Evolutionary conservation across 2,113 vertebrate species (phyloP).

Genomic region (Otocyon megalotis): DNA sequence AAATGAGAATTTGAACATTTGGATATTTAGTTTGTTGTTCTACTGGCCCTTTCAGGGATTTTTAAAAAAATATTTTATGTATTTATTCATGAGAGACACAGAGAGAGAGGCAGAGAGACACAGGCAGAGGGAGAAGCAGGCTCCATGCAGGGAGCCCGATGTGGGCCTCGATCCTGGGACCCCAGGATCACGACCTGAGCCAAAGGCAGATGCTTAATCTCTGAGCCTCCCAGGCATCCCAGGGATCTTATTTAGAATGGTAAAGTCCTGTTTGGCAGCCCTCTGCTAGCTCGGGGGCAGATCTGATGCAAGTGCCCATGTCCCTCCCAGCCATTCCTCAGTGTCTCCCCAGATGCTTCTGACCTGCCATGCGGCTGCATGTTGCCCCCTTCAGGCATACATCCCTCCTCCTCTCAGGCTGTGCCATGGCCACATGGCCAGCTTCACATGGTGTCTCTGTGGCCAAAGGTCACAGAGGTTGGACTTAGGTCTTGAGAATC

Average conservation of each 20-base stretch:
- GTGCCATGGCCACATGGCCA: conserved; percentile 40
- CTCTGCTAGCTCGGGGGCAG: not conserved
- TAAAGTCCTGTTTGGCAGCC: not conserved
- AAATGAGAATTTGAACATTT: not conserved
- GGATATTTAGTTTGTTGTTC: not conserved
- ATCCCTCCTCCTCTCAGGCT: not conserved
- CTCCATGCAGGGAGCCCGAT: too few relatives aligned
- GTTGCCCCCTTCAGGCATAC: not conserved
- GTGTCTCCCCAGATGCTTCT: not conserved
- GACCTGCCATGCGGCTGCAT: not conserved
- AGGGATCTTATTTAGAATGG: not conserved
- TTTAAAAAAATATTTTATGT: not conserved
- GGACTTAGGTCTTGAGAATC: conserved; percentile 46
- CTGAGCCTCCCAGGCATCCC: too few relatives aligned
- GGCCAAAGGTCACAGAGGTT: conserved; percentile 72
- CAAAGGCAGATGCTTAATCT: too few relatives aligned
- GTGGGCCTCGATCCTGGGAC: too few relatives aligned
- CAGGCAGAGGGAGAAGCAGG: too few relatives aligned
- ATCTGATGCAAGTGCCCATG: not conserved
- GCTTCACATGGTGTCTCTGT: not conserved
- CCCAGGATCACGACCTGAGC: too few relatives aligned
- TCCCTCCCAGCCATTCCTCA: not conserved
- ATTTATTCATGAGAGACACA: too few relatives aligned
- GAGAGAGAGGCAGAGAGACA: too few relatives aligned
- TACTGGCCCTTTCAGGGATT: not conserved